phyloP scores from a whole-genome alignment of 2,113 vertebrate species.

The Tympanuchus pallidicinctus region DNA sequence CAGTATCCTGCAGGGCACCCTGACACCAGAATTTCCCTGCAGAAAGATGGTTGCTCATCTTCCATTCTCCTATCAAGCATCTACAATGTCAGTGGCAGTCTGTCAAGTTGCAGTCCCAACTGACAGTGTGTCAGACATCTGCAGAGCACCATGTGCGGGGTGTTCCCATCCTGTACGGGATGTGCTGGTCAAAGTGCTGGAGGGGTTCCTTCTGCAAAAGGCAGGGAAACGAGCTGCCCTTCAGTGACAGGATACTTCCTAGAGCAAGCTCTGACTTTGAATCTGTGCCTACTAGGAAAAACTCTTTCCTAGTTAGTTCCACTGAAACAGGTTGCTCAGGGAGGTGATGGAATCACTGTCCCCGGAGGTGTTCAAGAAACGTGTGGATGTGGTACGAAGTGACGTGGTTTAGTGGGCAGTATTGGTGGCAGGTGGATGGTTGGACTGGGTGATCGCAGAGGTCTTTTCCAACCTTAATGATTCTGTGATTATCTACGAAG shows the following conservation, averaged over 20 bases:
- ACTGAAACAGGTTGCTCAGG: too few species aligned
- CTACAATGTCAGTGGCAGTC: background rate
- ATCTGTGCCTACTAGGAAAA: background rate
- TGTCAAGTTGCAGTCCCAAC: rapidly evolving
- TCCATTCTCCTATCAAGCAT: background rate
- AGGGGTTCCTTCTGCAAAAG: background rate
- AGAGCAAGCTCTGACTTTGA: background rate
- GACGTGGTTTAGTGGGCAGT: too few species aligned
- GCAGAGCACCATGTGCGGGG: background rate
- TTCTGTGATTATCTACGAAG: too few species aligned
- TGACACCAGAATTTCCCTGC: background rate
- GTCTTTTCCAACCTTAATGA: too few species aligned
- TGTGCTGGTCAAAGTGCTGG: background rate
- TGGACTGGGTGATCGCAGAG: too few species aligned
- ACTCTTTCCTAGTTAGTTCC: too few species aligned
- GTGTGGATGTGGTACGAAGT: too few species aligned
- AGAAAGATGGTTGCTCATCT: background rate
- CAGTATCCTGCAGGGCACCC: background rate
- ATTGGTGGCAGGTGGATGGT: too few species aligned
- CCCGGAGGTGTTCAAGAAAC: too few species aligned
- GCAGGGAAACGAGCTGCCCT: background rate
- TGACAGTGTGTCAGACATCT: background rate
- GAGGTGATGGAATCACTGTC: too few species aligned
- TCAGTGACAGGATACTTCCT: background rate
- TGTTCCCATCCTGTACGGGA: background rate